A percentile compares a stretch with the other conserved stretches of the same genome.
These are phyloP conservation scores for Microctenopoma lineatum DNA, from an alignment of 2,797 vertebrate species.

Conservation along the genomic window DNA sequence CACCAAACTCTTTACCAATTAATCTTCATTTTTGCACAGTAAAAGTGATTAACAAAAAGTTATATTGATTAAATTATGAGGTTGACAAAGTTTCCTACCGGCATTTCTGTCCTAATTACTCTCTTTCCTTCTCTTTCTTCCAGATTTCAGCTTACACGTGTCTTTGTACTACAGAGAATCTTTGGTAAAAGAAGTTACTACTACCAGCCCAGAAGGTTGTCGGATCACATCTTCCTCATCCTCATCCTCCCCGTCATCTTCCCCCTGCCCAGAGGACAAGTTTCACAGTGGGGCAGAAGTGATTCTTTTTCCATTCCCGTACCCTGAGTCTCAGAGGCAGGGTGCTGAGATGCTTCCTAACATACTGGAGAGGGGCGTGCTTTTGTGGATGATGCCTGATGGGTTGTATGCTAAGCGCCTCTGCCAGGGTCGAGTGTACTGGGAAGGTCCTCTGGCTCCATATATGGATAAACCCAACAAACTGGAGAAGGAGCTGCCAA, in stretches of 20 bases:
- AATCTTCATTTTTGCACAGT: too few species aligned
- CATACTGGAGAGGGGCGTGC: constrained; percentile 91
- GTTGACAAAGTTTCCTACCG: not conserved
- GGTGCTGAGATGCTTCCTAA: constrained; percentile 93
- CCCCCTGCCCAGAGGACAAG: constrained; percentile 83
- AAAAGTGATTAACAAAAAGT: too few species aligned
- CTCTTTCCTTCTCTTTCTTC: constrained; percentile 18
- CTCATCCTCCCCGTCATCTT: constrained; percentile 77
- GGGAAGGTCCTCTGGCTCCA: constrained; percentile 93
- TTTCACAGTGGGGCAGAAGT: constrained; percentile 86
- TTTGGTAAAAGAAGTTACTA: constrained; percentile 94
- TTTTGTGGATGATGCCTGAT: constrained; percentile 92
- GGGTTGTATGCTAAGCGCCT: constrained; percentile 95
- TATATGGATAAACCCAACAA: constrained; percentile 94
- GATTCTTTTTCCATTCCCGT: constrained; percentile 93
- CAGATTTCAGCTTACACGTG: constrained; percentile 93
- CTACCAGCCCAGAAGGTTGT: constrained; percentile 91
- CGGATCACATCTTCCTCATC: constrained; percentile 87
- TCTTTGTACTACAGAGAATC: constrained; percentile 94
- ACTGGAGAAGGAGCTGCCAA: constrained; percentile 94
- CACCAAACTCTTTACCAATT: too few species aligned
- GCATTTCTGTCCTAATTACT: not conserved
- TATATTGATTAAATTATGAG: not conserved
- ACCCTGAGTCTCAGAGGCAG: constrained; percentile 91
- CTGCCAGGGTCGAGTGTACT: constrained; percentile 95